A percentile compares a stretch with the other conserved stretches of the same genome.
Conservation (phyloP, 2,113 vertebrate species). For the Xiphophorus hellerii region DNA sequence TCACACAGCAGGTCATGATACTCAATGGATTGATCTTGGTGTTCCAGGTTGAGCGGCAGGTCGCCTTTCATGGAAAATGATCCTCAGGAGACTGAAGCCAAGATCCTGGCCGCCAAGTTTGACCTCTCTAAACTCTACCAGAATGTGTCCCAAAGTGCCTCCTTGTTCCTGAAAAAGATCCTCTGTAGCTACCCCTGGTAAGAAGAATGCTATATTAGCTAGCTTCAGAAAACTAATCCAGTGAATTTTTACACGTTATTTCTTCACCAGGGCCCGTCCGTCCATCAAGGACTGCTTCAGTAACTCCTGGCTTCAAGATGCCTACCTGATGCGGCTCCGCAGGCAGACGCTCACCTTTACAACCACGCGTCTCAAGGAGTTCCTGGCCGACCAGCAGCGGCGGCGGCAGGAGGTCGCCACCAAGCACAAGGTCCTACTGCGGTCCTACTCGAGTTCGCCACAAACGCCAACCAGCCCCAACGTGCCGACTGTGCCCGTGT, state of each 20-base stretch:
- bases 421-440: constrained; percentile 97
- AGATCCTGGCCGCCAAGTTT: constrained; percentile 91
- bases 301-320: constrained; percentile 96
- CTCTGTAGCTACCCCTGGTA: constrained; percentile 95
- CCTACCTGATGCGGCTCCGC: constrained; percentile 96
- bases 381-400: constrained; percentile 90
- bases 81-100: constrained; percentile 88
- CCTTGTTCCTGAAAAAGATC: constrained; percentile 95
- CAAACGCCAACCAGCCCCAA: constrained; percentile 86
- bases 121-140: constrained; percentile 96
- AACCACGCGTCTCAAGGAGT: constrained; percentile 95
- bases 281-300: constrained; percentile 93
- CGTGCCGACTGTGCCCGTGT: constrained; percentile 62
- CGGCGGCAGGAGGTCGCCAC: constrained; percentile 84
- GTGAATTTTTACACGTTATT: not conserved
- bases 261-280: constrained; percentile 88
- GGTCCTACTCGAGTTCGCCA: constrained; percentile 86
- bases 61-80: constrained; percentile 91
- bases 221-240: not conserved
- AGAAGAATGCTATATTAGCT: constrained; percentile 57
- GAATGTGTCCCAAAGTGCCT: constrained; percentile 96
- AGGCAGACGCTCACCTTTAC: constrained; percentile 97
- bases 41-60: constrained; percentile 90
- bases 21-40: not conserved
- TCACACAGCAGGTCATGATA: too few species aligned